Base-by-base conservation (phyloP, 2,797 vertebrate species). In the Pangasius macronema region DNA sequence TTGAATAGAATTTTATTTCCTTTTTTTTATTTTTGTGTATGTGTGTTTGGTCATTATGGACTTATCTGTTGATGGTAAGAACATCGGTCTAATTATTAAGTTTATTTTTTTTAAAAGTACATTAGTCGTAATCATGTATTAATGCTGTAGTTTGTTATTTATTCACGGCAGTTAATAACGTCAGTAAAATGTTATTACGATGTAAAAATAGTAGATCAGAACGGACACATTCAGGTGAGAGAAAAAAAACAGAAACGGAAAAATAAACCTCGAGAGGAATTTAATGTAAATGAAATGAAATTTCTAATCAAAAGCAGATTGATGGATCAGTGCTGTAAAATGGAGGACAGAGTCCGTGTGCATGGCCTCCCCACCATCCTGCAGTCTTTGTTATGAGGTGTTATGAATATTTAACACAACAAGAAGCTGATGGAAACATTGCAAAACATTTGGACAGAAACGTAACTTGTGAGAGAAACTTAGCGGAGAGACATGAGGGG, bases 401-500 rank as follows among this genome's bases (percentile, higher is more conserved):
- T 65, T 42, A 57, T 65, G 59, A 82, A 82, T 82, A 82, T 67
- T 82, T 82, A 65, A 82, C 80, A 65, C 80, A 42, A 49, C 80
- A 42, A 30, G 80, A 49, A 82, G 59, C 59, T 65, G 80, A 63
- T n/a, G 39, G 80, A 82, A 82, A 82, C 80, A 65, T 20, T 65
- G 80, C 61, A 49, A 82, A 82, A 82, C 80, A 82, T 65, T 82
- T 82, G 80, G 80, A 82, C 27, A 30, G 80, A 82, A 67, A 59
- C 30, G 10, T 13, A 80, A 82, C 27, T 82, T 82, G 39, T 46
- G 24, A 65, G 80, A 49, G 80, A 82, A 65, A 80, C 53, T 80
- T 59, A 59, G 13, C 77, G n/a, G 51, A 36, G 76, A 79, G 77
- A 49, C 80, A 82, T 65, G 80, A 46, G 80, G 80, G 80, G 80